Conservation (phyloP, 2,113 vertebrate species). For the Pholis gunnellus region DNA sequence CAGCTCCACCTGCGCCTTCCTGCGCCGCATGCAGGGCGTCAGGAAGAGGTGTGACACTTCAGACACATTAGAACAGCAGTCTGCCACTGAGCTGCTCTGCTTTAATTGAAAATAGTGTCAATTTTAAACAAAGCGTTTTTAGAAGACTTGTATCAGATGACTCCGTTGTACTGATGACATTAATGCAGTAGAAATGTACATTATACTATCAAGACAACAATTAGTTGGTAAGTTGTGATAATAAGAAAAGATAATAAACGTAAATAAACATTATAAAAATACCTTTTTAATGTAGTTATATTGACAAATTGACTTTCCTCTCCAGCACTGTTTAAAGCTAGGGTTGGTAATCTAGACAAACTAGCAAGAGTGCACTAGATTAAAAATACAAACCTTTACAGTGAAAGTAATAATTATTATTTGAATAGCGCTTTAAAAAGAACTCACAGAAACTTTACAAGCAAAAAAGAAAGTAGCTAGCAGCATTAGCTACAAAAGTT, state of each 20-base stretch:
- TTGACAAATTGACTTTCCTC: background rate
- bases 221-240: background rate
- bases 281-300: background rate
- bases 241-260: background rate
- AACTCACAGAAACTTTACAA: no score
- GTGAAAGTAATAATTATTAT: no score
- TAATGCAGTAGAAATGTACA: background rate
- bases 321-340: background rate
- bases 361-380: no score
- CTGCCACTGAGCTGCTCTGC: background rate
- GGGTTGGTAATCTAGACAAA: background rate
- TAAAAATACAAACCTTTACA: no score
- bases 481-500: no score
- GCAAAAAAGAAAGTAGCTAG: no score
- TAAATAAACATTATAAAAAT: background rate
- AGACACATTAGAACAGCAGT: background rate
- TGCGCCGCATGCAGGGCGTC: slow-evolving; percentile 79
- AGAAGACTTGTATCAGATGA: background rate
- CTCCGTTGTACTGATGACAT: background rate
- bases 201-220: background rate
- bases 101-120: background rate
- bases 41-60: slow-evolving; percentile 76
- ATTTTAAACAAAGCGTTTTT: background rate
- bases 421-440: no score
- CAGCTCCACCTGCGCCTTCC: slow-evolving; percentile 80